A percentile compares a stretch with the other conserved stretches of the same genome.
These are phyloP conservation scores for Perithous albicinctus DNA, from an alignment of 2,888 invertebrate species.

Conservation along the genomic window DNA sequence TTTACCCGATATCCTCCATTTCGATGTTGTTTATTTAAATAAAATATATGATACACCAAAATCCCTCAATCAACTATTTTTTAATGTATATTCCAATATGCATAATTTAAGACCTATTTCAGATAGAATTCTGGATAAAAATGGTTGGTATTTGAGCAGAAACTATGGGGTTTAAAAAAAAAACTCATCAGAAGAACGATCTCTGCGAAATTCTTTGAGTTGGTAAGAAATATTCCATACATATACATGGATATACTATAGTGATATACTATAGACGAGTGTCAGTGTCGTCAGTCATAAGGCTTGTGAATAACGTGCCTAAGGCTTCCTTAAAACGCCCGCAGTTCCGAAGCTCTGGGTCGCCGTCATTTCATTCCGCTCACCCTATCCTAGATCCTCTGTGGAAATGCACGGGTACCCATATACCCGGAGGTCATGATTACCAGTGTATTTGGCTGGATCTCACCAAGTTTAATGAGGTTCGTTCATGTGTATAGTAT, in stretches of 20 bases:
- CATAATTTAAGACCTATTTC: neutral
- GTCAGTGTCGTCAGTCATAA: conserved; percentile 1
- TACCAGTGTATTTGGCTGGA: conserved; percentile 53
- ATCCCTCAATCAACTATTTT: neutral
- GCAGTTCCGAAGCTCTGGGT: conserved; percentile 54
- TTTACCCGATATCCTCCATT: neutral
- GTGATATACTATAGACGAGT: neutral
- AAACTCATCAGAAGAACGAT: neutral
- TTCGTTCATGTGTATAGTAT: conserved; percentile 42
- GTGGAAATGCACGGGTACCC: conserved; percentile 14
- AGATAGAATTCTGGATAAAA: neutral
- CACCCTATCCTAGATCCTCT: conserved; percentile 26
- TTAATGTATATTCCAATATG: neutral
- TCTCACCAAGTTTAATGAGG: conserved; percentile 66
- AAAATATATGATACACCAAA: neutral
- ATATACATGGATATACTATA: neutral
- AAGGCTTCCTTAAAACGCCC: conserved; percentile 24
- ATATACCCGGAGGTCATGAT: conserved; percentile 16
- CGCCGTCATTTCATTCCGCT: conserved; percentile 44
- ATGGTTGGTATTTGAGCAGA: neutral
- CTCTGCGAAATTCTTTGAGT: neutral
- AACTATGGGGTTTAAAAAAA: neutral
- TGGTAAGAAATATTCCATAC: neutral
- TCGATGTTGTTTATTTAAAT: neutral
- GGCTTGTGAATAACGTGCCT: neutral